These are phyloP conservation scores for Pachydiplax longipennis DNA, from an alignment of 2,888 invertebrate genomes.

Conservation along the genomic window DNA sequence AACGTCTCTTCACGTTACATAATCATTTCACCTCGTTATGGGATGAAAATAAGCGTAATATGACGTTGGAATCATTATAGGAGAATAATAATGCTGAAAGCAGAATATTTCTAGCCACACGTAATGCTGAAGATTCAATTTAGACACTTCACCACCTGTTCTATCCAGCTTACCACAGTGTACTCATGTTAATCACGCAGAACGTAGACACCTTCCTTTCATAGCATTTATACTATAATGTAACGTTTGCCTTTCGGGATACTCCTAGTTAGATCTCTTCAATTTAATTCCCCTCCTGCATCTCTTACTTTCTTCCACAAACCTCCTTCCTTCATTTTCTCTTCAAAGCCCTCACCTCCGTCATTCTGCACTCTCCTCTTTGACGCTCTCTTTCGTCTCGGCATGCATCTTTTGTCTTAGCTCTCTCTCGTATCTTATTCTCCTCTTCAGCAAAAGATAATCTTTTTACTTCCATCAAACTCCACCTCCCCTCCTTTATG, in stretches of 20 bases:
- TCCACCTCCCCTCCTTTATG: not conserved
- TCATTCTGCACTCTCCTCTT: not conserved
- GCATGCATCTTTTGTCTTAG: not conserved
- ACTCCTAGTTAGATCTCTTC: not conserved
- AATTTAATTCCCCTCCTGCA: not conserved
- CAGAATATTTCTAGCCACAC: no score
- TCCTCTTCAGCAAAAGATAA: not conserved
- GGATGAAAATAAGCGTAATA: no score
- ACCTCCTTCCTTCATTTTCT: not conserved
- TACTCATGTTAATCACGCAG: no score
- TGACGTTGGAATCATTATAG: no score
- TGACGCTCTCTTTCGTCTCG: not conserved
- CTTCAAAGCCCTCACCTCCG: not conserved
- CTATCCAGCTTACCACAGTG: no score
- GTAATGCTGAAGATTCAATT: no score
- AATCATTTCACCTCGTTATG: no score
- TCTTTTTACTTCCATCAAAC: constrained; percentile 13
- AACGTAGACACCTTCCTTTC: no score
- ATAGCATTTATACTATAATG: no score
- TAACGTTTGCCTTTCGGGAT: not conserved
- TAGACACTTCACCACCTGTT: no score
- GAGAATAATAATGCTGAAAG: no score
- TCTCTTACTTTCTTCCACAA: not conserved
- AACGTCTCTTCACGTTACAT: no score
- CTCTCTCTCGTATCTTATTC: not conserved